Percentiles rank a stretch among this genome's conserved stretches.
Conservation (phyloP, 2,888 invertebrate species). For the Lissocephala sabroskyi region DNA sequence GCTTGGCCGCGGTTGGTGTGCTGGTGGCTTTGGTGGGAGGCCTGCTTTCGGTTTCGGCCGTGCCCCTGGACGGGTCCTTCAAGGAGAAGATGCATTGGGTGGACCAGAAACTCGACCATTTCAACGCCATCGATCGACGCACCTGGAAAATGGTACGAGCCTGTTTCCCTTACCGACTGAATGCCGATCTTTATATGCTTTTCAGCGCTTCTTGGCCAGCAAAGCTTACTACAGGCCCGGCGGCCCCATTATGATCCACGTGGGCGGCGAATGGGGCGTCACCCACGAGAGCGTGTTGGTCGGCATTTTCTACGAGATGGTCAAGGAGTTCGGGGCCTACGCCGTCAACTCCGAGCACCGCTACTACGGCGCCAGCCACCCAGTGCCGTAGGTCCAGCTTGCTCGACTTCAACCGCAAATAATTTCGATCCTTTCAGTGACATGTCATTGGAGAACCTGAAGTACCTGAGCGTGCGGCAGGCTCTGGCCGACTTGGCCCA, state of each 20-base stretch:
- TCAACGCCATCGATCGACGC: conserved; percentile 27
- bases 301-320: conserved; percentile 16
- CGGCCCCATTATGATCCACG: conserved; percentile 20
- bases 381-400: conserved; percentile 13
- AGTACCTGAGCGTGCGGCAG: conserved; percentile 8
- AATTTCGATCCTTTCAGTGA: neutral
- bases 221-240: conserved; percentile 18
- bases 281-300: neutral
- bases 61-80: too few species aligned
- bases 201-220: conserved; percentile 14
- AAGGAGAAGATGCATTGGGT: conserved; percentile 14
- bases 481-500: conserved; percentile 29
- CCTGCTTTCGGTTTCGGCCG: too few species aligned
- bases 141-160: conserved; percentile 27
- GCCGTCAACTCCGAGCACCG: conserved; percentile 84
- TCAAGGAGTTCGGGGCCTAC: conserved; percentile 71
- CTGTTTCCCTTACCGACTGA: too few species aligned
- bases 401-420: neutral
- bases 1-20: too few species aligned
- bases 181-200: neutral
- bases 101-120: conserved; percentile 32
- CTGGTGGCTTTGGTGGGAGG: too few species aligned
- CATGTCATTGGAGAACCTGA: neutral
- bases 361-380: conserved; percentile 82
- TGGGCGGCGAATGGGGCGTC: conserved; percentile 25